These are phyloP conservation scores for Chirona hameri DNA, from an alignment of 2,888 invertebrate genomes.

Conservation along the genomic window DNA sequence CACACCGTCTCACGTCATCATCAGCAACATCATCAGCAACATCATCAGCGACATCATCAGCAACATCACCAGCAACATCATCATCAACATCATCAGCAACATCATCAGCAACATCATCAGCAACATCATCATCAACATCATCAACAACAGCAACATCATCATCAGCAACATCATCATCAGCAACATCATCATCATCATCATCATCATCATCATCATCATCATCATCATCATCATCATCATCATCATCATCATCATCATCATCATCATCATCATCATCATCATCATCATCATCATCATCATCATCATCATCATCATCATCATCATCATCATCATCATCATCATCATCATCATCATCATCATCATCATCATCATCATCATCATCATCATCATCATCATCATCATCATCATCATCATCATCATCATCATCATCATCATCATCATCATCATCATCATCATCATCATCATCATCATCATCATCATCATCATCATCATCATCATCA, in stretches of 20 bases:
- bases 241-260: slow-evolving; percentile 5
- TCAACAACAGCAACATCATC: too few relatives aligned
- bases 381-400: slow-evolving; percentile 10
- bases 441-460: slow-evolving; percentile 22
- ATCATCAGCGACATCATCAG: too few relatives aligned
- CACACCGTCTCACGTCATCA: too few relatives aligned
- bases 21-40: too few relatives aligned
- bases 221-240: slow-evolving; percentile 7
- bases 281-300: slow-evolving; percentile 22
- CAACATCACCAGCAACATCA: too few relatives aligned
- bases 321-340: slow-evolving; percentile 22
- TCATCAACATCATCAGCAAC: too few relatives aligned
- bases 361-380: background rate
- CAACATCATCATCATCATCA: too few relatives aligned
- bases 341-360: slow-evolving; percentile 22
- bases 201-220: too few relatives aligned
- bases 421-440: slow-evolving; percentile 8
- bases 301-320: slow-evolving; percentile 22
- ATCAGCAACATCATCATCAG: too few relatives aligned
- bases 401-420: slow-evolving; percentile 8
- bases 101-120: too few relatives aligned
- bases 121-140: too few relatives aligned
- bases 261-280: slow-evolving; percentile 22
- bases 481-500: slow-evolving; percentile 22
- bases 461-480: slow-evolving; percentile 22